Conservation (phyloP, 1,140 invertebrate species). For the Drosophila rhopaloa region DNA sequence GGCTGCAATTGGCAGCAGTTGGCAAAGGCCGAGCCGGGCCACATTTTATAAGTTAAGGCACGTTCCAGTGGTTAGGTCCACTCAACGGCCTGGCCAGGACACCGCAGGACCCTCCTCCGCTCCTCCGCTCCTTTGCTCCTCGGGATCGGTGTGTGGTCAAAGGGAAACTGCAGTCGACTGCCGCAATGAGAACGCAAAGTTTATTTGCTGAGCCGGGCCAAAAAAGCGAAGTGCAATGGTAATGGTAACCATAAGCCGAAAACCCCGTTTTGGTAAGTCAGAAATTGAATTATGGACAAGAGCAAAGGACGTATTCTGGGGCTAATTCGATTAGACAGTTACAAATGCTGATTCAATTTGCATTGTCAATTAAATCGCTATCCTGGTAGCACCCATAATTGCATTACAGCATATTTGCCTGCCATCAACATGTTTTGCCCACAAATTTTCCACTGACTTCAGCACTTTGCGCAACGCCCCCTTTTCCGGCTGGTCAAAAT, state of each 20-base stretch:
- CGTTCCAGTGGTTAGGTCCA: slow-evolving; percentile 73
- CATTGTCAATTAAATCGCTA: slow-evolving; percentile 72
- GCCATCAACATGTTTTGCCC: slow-evolving; percentile 34
- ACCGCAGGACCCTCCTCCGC: not conserved
- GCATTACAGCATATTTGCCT: slow-evolving; percentile 57
- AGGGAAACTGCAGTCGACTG: slow-evolving; percentile 57
- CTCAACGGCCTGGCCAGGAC: slow-evolving; percentile 20
- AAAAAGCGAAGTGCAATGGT: slow-evolving; percentile 22
- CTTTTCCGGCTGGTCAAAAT: slow-evolving; percentile 31
- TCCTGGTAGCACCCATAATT: slow-evolving; percentile 47
- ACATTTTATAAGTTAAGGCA: slow-evolving; percentile 78
- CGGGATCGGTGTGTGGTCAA: slow-evolving; percentile 14
- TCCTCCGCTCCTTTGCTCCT: not conserved
- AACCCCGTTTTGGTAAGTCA: slow-evolving; percentile 15
- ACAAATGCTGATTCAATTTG: slow-evolving; percentile 77
- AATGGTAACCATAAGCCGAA: not conserved
- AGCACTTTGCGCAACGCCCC: slow-evolving; percentile 67
- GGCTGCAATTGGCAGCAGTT: slow-evolving; percentile 60
- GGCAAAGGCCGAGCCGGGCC: slow-evolving; percentile 28
- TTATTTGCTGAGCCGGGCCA: slow-evolving; percentile 65
- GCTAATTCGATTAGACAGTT: slow-evolving; percentile 65
- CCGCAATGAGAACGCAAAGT: slow-evolving; percentile 73
- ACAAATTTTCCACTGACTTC: slow-evolving; percentile 50
- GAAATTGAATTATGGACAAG: slow-evolving; percentile 61
- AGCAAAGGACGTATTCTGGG: slow-evolving; percentile 22